phyloP scores from a whole-genome alignment of 2,797 vertebrate genomes.

The Perdix hodgsoniae region DNA sequence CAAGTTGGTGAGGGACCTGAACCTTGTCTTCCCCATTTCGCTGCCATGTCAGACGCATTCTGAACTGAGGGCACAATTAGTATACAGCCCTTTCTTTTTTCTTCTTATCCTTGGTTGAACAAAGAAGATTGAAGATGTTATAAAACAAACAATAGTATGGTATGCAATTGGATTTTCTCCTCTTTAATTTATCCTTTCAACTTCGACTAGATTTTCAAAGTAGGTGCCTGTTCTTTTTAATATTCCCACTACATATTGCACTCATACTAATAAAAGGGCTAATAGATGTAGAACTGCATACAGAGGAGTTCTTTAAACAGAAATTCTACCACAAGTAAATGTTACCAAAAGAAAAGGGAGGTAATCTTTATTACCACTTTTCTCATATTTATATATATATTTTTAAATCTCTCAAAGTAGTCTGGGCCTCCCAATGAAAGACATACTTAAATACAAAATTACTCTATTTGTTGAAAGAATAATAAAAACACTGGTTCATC shows the following conservation, averaged over 20 bases:
- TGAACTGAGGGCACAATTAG: not conserved
- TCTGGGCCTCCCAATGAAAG: not conserved
- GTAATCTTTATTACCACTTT: not conserved
- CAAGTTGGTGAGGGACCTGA: rapidly evolving
- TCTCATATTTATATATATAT: no score
- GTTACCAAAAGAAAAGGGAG: not conserved
- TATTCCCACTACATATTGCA: not conserved
- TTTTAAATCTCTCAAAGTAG: not conserved
- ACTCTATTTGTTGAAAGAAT: not conserved
- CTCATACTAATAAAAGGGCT: not conserved
- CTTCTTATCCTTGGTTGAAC: not conserved
- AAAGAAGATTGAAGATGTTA: not conserved
- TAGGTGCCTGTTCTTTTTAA: not conserved
- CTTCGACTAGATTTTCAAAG: not conserved
- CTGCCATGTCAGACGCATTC: not conserved
- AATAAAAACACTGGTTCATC: not conserved
- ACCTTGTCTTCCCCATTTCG: no score
- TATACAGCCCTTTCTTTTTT: not conserved
- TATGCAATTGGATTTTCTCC: not conserved
- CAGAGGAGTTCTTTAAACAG: not conserved
- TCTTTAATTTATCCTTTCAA: not conserved
- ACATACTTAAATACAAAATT: not conserved
- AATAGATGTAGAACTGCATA: not conserved
- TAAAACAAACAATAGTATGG: not conserved
- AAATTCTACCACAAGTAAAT: not conserved